Evolutionary conservation across 2,888 invertebrate genomes (phyloP), one percentile per base, ranked within the genome.

Genomic region (Urechis unicinctus): DNA sequence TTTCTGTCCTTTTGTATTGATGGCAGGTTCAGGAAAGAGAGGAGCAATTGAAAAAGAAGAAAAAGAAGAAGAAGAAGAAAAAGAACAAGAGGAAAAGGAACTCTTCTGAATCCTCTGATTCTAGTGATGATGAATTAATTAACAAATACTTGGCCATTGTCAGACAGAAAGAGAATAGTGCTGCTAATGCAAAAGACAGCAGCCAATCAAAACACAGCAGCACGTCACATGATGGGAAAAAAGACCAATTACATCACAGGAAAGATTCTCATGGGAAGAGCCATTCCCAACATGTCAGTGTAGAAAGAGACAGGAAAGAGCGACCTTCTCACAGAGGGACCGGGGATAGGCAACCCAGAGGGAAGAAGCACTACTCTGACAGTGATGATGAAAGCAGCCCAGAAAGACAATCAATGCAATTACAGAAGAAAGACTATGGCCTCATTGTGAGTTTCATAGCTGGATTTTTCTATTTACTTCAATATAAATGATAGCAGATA

Each of bases 61-160:
- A 63, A 48, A 61, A 61, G 83, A 84, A 71, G 82, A 82, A 60
- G 78, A 81, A 71, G 52, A 70, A 69, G 74, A 78, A 78, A 59
- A 77, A 74, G 54, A 77, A 69, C 62, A 55, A 54, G 43, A 55
- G 54, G 44, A 59, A 61, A 72, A 69, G 53, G 3, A 50, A 24
- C 45, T 28, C n/a, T n/a, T 30, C 52, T 31, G 60, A 60, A 42
- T 66, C 63, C 50, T 65, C 65, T 24, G 66, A 63, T 47, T 58
- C 54, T 22, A 59, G 29, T 31, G 70, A 67, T 25, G 71, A 72
- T 61, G 70, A 72, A 31, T 42, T 75, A 1, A 56, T 75, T 56
- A 67, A 68, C 22, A 65, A 69, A 54, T 75, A 74, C 58, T 60
- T 75, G 29, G 66, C 66, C 22, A 70, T 75, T 47, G 60, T 74